These are phyloP conservation scores for Cladorhizidae sp. DNA, from an alignment of 37 sponge, comb jelly and placozoan genomes.

Conservation along the genomic window DNA sequence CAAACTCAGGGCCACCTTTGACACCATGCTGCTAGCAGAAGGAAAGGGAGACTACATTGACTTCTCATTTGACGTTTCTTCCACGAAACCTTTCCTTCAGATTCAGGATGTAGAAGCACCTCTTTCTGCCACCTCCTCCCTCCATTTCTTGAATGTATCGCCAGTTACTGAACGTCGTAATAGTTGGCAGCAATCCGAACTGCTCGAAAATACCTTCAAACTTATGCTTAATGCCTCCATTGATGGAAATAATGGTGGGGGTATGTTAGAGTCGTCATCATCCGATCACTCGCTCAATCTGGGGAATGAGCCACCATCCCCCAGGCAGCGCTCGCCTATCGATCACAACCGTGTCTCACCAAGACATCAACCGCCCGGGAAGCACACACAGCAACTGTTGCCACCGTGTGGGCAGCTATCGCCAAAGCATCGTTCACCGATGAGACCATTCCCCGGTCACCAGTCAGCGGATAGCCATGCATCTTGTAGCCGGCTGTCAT, in stretches of 20 bases:
- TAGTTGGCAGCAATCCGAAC: too few relatives aligned
- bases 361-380: neutral
- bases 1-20: conserved; percentile 34
- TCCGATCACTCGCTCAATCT: too few relatives aligned
- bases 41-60: conserved; percentile 43
- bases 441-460: neutral
- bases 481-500: neutral
- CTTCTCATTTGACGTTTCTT: conserved; percentile 7
- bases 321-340: neutral
- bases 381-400: too few relatives aligned
- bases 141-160: neutral
- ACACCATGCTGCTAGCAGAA: conserved; percentile 16
- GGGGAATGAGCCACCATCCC: neutral
- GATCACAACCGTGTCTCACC: neutral
- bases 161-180: neutral
- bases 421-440: neutral
- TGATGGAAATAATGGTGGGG: too few relatives aligned
- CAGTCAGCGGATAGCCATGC: neutral
- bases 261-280: too few relatives aligned
- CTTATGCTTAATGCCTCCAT: too few relatives aligned
- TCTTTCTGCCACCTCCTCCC: conserved; percentile 5
- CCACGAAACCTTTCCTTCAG: neutral
- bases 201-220: too few relatives aligned
- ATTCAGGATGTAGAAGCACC: neutral
- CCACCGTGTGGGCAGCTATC: neutral